Conservation (phyloP, 2,797 vertebrate genomes). For the Malacoraja senta region DNA sequence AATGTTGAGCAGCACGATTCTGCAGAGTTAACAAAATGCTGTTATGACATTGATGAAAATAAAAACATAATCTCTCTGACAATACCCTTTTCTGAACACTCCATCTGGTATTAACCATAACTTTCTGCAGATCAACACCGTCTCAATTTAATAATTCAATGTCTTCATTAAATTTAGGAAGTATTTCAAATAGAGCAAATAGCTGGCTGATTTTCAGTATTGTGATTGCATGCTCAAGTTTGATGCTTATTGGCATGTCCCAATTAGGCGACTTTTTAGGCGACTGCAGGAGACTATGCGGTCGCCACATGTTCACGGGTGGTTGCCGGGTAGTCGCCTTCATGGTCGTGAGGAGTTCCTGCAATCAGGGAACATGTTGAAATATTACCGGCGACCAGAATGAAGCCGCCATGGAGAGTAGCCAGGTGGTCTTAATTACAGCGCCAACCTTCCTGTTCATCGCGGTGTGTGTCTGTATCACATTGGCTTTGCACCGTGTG, state of each 20-base stretch:
- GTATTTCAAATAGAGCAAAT: slow-evolving; percentile 14
- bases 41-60: neutral
- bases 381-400: no score
- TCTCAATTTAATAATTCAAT: neutral
- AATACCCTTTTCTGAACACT: neutral
- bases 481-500: no score
- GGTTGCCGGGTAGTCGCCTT: no score
- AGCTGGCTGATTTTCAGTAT: slow-evolving; percentile 1
- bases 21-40: neutral
- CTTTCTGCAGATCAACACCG: neutral
- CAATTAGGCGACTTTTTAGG: no score
- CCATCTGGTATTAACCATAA: slow-evolving; percentile 3
- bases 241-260: neutral
- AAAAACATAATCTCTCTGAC: neutral
- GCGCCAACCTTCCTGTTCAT: no score
- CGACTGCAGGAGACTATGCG: no score
- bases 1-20: neutral
- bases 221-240: neutral
- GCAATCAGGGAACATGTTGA: no score
- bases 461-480: no score
- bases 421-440: no score
- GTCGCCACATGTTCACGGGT: no score
- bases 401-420: no score
- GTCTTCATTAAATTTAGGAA: neutral
- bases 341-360: no score